A percentile compares a stretch with the other conserved stretches of the same genome.
phyloP scores from a whole-genome alignment of 2,797 vertebrate species.

The Spinus pinus region DNA sequence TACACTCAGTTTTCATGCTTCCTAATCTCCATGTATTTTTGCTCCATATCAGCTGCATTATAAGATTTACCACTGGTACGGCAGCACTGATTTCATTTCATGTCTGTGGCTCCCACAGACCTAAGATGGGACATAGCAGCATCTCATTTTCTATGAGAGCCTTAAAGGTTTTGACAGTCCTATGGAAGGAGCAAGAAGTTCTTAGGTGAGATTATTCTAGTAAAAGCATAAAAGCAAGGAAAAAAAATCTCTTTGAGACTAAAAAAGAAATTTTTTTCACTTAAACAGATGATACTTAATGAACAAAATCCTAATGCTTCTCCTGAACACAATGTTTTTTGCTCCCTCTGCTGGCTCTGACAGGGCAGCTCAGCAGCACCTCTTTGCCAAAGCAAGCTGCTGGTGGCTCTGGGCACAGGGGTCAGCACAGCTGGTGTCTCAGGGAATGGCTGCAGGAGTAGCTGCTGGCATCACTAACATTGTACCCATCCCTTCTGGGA shows the following conservation, averaged over 20 bases:
- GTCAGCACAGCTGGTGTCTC: background rate
- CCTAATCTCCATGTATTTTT: background rate
- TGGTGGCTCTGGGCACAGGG: background rate
- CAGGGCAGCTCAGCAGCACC: background rate
- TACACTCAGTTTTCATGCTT: background rate
- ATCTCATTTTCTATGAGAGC: background rate
- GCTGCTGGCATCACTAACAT: background rate
- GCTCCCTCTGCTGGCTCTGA: conserved; percentile 60
- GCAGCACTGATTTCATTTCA: background rate
- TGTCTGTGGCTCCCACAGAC: background rate
- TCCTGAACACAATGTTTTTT: conserved; percentile 26
- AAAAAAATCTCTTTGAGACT: background rate
- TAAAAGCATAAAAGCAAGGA: background rate
- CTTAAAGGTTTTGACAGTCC: background rate
- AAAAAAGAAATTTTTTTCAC: background rate
- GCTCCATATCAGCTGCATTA: background rate
- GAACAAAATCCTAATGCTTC: background rate
- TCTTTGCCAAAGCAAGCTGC: background rate
- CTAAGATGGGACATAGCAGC: background rate
- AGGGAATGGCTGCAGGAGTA: background rate
- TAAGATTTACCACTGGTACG: background rate
- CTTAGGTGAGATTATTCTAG: background rate
- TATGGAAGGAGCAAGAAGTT: background rate
- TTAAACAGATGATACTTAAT: background rate
- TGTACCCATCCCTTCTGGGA: background rate